Conservation (phyloP, 2,888 invertebrate species). For the Cataglyphis albicans region DNA sequence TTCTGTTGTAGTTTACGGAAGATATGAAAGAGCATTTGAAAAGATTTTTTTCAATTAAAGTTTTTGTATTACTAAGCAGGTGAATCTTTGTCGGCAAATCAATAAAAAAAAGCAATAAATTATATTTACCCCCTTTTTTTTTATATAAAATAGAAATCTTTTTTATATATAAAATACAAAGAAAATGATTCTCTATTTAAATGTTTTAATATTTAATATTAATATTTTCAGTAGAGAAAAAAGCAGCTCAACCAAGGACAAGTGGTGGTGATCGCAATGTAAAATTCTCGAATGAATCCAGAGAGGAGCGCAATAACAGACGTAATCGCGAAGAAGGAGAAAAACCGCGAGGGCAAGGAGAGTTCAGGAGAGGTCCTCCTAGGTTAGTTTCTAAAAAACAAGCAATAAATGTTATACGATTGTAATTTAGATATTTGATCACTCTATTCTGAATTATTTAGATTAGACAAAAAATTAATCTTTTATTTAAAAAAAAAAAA, state of each 20-base stretch:
- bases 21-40: not conserved
- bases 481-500: not conserved
- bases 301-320: slow-evolving; percentile 91
- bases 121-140: not conserved
- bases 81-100: not conserved
- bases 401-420: not conserved
- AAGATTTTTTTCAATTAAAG: not conserved
- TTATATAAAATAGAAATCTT: not conserved
- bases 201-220: not conserved
- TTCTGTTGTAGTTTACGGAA: not conserved
- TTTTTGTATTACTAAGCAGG: not conserved
- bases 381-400: slow-evolving; percentile 75
- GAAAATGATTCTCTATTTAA: not conserved
- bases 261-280: slow-evolving; percentile 86
- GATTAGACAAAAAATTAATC: not conserved
- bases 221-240: slow-evolving; percentile 86
- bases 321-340: slow-evolving; percentile 88
- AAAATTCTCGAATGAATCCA: slow-evolving; percentile 88
- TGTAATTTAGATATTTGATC: not conserved
- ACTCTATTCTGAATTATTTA: not conserved
- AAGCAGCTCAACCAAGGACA: slow-evolving; percentile 81
- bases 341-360: slow-evolving; percentile 80
- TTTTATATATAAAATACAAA: not conserved
- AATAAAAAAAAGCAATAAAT: not conserved
- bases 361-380: slow-evolving; percentile 82